Conservation (phyloP, 2,113 vertebrate species). For the Numenius arquata region DNA sequence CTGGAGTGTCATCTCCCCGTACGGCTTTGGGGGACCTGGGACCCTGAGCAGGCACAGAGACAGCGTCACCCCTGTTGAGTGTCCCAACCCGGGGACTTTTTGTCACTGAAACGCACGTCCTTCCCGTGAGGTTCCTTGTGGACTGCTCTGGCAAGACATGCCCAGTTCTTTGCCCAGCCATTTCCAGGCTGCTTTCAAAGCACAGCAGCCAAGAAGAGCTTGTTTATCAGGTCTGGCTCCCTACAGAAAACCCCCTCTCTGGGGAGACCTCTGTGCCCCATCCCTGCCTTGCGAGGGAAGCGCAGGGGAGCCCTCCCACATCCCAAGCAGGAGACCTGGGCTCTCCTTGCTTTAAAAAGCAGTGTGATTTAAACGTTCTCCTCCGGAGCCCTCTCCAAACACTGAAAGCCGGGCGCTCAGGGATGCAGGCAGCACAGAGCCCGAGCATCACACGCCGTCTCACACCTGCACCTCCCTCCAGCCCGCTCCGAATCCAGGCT, state of each 20-base stretch:
- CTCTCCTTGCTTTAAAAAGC: background rate
- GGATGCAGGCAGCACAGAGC: background rate
- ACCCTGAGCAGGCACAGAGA: background rate
- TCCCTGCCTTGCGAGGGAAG: background rate
- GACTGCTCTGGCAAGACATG: background rate
- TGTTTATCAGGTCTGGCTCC: background rate
- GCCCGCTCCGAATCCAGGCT: background rate
- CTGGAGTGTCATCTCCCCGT: background rate
- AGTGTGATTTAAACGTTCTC: background rate
- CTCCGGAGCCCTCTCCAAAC: background rate
- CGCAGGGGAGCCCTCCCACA: background rate
- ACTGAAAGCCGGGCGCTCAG: rapidly evolving
- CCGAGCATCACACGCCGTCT: rapidly evolving
- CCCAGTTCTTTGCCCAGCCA: background rate
- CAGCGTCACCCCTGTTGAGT: background rate
- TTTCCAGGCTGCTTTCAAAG: background rate
- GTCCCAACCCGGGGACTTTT: background rate
- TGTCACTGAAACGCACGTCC: rapidly evolving
- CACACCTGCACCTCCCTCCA: background rate
- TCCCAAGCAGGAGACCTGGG: background rate
- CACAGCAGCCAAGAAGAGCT: background rate
- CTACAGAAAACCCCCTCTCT: background rate
- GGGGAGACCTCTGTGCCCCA: background rate
- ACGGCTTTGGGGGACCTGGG: background rate
- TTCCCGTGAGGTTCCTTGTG: background rate